phyloP scores from a whole-genome alignment of 2,113 vertebrate species.

The Coptodon rendalli region DNA sequence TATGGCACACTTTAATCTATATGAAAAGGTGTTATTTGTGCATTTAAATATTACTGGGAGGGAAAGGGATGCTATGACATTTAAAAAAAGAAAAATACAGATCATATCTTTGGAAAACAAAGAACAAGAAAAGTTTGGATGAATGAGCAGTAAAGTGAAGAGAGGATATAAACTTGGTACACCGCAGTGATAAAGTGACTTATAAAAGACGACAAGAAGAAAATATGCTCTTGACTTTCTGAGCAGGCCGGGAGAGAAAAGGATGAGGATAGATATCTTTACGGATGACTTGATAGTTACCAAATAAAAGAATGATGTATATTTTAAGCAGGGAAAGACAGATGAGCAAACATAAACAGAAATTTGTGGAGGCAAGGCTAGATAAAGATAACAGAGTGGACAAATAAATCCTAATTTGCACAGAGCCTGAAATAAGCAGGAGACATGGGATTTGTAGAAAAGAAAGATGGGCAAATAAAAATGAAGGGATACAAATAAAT shows the following conservation, averaged over 20 bases:
- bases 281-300: not conserved
- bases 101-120: not conserved
- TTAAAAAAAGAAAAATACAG: not conserved
- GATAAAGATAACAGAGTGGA: not conserved
- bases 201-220: not conserved
- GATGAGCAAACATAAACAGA: conserved; percentile 5
- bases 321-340: not conserved
- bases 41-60: not conserved
- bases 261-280: not conserved
- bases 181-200: not conserved
- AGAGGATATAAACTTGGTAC: not conserved
- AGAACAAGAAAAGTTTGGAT: not conserved
- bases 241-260: not conserved
- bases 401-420: conserved; percentile 17
- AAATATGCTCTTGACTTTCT: not conserved
- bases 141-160: not conserved
- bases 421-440: not conserved
- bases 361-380: conserved; percentile 12
- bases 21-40: not conserved
- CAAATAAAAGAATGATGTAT: not conserved
- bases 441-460: not conserved
- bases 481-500: not conserved
- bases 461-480: not conserved
- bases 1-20: not conserved
- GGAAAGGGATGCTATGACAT: accelerated